A percentile compares a stretch with the other conserved stretches of the same genome.
phyloP scores from a whole-genome alignment of 30 jellyfish, hydroid and myxozoan genomes.

The Aurelia coerulea region DNA sequence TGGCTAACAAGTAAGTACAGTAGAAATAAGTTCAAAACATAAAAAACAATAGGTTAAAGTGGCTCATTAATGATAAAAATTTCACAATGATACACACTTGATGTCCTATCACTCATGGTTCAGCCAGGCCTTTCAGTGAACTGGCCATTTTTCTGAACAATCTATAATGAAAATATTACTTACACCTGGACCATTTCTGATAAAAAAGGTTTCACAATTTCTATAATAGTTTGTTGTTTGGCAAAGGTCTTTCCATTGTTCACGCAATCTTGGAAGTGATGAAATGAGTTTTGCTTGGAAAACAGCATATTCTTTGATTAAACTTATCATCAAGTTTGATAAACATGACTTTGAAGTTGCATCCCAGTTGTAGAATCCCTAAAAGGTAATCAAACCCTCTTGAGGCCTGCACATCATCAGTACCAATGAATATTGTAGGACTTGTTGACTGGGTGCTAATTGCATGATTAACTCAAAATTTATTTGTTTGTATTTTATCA shows the following conservation, averaged over 20 bases:
- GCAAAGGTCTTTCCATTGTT: slow-evolving; percentile 62
- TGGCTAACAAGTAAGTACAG: no score
- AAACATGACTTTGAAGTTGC: slow-evolving; percentile 29
- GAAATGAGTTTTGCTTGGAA: slow-evolving; percentile 13
- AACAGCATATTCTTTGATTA: slow-evolving; percentile 20
- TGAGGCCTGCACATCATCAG: no score
- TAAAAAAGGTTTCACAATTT: slow-evolving; percentile 33
- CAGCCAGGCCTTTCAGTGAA: background rate
- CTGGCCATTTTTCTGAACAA: no score
- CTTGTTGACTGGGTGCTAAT: no score
- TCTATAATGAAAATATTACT: background rate
- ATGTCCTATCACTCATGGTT: background rate
- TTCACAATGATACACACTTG: no score
- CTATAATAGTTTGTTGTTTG: slow-evolving; percentile 34
- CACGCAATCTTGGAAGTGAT: slow-evolving; percentile 42
- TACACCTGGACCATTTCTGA: slow-evolving; percentile 60
- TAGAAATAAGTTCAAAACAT: no score
- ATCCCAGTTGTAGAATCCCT: slow-evolving; percentile 71
- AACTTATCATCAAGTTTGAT: slow-evolving; percentile 28
- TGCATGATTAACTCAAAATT: no score
- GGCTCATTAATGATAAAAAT: no score
- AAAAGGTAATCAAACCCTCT: slow-evolving; percentile 11
- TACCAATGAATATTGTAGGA: no score
- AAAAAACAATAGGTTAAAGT: no score
- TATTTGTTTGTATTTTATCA: no score